Conservation (phyloP, 2,888 invertebrate genomes). For the Amblyteles armatorius region DNA sequence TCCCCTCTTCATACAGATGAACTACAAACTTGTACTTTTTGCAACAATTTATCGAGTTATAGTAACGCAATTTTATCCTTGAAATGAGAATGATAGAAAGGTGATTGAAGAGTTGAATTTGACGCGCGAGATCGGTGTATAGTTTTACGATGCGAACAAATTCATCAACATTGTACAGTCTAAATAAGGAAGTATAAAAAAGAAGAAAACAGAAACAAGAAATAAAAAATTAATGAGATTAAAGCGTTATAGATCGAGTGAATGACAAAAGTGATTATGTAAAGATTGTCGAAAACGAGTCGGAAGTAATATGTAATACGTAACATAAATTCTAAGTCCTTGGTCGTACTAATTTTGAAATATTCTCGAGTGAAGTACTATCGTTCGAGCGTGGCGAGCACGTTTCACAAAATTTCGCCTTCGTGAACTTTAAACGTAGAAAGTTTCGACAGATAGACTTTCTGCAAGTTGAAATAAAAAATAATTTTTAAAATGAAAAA, state of each 20-base stretch:
- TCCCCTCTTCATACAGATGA: neutral
- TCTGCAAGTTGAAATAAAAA: neutral
- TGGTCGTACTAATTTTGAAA: conserved; percentile 48
- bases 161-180: conserved; percentile 38
- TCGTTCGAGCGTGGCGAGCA: conserved; percentile 7
- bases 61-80: conserved; percentile 8
- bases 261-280: conserved; percentile 36
- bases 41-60: conserved; percentile 14
- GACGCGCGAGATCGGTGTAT: conserved; percentile 31
- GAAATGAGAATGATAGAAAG: neutral
- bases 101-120: neutral
- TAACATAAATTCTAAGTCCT: conserved; percentile 47
- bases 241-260: conserved; percentile 25
- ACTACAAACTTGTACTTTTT: conserved; percentile 8
- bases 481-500: neutral
- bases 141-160: conserved; percentile 31
- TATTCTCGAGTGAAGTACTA: conserved; percentile 22
- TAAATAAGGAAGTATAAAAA: neutral
- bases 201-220: neutral
- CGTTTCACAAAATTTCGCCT: conserved; percentile 6
- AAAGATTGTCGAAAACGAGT: conserved; percentile 23
- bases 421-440: conserved; percentile 27
- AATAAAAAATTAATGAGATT: conserved; percentile 25
- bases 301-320: conserved; percentile 45
- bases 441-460: conserved; percentile 13